A percentile compares a stretch with the other conserved stretches of the same genome.
Conservation (phyloP, 1,140 invertebrate species). For the Drosophila nigrodunni region DNA sequence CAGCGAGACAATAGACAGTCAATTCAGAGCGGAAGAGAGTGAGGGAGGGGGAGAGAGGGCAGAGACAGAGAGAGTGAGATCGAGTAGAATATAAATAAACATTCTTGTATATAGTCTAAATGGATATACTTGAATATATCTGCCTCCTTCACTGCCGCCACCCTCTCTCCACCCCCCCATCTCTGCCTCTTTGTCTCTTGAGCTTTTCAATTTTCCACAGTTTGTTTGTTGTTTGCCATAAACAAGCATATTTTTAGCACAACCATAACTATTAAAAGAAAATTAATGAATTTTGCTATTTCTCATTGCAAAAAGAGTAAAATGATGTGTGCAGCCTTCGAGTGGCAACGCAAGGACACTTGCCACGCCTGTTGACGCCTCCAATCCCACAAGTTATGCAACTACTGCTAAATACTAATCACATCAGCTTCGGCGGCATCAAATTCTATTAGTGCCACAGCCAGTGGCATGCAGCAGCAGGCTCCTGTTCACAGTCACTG, state of each 20-base stretch:
- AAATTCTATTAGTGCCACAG: conserved; percentile 47
- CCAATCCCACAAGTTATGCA: conserved; percentile 49
- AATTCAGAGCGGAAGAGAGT: conserved; percentile 12
- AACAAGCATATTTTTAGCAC: conserved; percentile 74
- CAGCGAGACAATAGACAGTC: conserved; percentile 41
- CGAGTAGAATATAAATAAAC: conserved; percentile 9
- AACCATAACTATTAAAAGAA: conserved; percentile 74
- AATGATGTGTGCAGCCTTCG: conserved; percentile 11
- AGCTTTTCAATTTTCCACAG: conserved; percentile 40
- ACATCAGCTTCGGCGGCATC: conserved; percentile 41
- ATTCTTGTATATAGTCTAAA: background rate
- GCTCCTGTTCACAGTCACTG: background rate
- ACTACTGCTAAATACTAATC: conserved; percentile 55
- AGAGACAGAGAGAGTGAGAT: background rate
- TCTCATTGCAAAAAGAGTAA: conserved; percentile 45
- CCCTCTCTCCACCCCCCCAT: background rate
- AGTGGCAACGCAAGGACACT: conserved; percentile 33
- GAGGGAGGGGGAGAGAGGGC: background rate
- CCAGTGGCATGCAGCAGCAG: background rate
- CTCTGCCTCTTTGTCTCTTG: background rate
- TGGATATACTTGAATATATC: background rate
- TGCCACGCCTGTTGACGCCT: conserved; percentile 17
- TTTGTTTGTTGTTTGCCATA: conserved; percentile 53
- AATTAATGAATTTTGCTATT: conserved; percentile 71
- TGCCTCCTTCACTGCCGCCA: too few relatives aligned